Conservation (phyloP, 2,888 invertebrate species). For the Phytoseiulus persimilis region DNA sequence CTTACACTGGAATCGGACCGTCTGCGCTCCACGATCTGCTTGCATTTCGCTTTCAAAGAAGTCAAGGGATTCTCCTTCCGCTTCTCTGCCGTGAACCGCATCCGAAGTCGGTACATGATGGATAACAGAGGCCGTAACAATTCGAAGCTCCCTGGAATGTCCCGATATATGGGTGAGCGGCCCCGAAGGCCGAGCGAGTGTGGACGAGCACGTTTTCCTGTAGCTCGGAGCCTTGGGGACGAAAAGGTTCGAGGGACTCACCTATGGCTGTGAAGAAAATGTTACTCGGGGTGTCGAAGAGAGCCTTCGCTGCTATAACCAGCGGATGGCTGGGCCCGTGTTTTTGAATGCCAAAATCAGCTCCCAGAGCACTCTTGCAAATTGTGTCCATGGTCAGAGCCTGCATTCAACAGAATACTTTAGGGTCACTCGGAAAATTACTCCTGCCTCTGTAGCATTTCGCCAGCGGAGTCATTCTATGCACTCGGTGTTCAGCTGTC, state of each 20-base stretch:
- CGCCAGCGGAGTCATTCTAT: background rate
- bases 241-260: no score
- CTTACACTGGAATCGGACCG: background rate
- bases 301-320: background rate
- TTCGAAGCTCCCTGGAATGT: background rate
- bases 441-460: background rate
- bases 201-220: no score
- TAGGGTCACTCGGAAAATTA: background rate
- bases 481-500: no score
- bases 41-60: background rate
- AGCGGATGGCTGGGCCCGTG: conserved; percentile 14
- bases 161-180: background rate
- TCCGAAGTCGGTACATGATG: background rate
- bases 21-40: background rate
- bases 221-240: no score
- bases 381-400: conserved; percentile 36
- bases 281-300: background rate
- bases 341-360: conserved; percentile 14
- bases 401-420: conserved; percentile 1
- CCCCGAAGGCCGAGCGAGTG: no score
- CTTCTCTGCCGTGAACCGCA: background rate
- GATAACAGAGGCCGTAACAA: background rate
- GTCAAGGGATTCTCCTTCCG: background rate
- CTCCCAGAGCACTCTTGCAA: conserved; percentile 24
- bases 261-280: background rate